Evolutionary conservation across 2,797 vertebrate genomes (phyloP).

Genomic region (Acipenser ruthenus): DNA sequence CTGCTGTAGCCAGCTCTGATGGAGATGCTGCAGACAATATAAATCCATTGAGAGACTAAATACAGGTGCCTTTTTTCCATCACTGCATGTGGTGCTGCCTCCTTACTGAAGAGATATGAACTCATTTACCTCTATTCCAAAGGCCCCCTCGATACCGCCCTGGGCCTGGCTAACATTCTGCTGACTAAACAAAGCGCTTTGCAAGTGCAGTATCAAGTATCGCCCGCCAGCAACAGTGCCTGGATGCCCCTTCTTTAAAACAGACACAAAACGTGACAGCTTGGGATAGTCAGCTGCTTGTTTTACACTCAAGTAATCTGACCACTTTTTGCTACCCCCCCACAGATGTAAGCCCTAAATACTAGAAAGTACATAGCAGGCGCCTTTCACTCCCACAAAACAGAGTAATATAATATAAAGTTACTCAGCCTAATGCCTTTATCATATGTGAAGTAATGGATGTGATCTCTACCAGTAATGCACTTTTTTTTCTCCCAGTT

Average conservation of each 20-base stretch:
- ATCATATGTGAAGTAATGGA: constrained; percentile 17
- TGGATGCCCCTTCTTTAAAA: constrained; percentile 21
- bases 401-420: constrained; percentile 25
- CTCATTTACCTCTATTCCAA: not conserved
- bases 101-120: not conserved
- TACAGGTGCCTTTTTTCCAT: not conserved
- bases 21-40: constrained; percentile 13
- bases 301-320: constrained; percentile 18
- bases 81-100: not conserved
- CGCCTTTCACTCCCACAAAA: constrained; percentile 18
- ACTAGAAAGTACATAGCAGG: constrained; percentile 14
- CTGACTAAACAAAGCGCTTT: constrained; percentile 31
- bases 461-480: constrained; percentile 15
- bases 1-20: not conserved
- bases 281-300: constrained; percentile 26
- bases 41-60: not conserved
- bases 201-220: constrained; percentile 21
- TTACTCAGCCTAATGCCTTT: constrained; percentile 20
- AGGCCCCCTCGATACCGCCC: constrained; percentile 7
- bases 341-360: constrained; percentile 19
- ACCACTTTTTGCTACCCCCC: constrained; percentile 25
- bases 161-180: constrained; percentile 22
- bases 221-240: constrained; percentile 29
- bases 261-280: constrained; percentile 30
- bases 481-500: not conserved